Evolutionary conservation across 2,797 vertebrate genomes (phyloP).

Genomic region (Enteromius fasciolatus): DNA sequence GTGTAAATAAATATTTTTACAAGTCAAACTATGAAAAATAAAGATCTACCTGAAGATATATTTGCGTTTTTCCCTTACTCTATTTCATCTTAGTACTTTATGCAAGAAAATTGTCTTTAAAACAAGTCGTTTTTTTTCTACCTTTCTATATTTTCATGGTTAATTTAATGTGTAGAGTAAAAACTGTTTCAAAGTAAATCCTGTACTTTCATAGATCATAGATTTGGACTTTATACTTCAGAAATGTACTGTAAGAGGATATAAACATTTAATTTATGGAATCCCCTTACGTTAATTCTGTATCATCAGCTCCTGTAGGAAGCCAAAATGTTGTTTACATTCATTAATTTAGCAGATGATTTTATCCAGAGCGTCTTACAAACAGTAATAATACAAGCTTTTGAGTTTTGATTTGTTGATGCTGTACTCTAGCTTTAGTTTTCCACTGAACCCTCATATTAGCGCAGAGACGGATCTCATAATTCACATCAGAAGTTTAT

Average conservation of each 20-base stretch:
- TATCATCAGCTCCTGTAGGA: neutral
- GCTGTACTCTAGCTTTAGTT: neutral
- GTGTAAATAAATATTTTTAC: neutral
- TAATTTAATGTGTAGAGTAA: neutral
- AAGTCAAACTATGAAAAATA: neutral
- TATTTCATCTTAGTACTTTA: neutral
- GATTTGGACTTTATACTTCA: neutral
- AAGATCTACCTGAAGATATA: neutral
- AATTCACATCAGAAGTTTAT: neutral
- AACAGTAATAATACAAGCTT: neutral
- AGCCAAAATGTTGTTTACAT: neutral
- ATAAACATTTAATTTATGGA: neutral
- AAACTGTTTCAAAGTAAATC: too few relatives aligned
- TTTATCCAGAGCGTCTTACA: neutral
- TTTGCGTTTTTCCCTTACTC: neutral
- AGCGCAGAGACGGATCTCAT: neutral
- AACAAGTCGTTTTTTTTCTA: neutral
- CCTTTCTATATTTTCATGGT: neutral
- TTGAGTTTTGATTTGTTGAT: neutral
- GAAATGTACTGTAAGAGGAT: too few relatives aligned
- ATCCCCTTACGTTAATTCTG: neutral
- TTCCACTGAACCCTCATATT: neutral
- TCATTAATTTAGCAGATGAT: neutral
- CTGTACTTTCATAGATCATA: neutral
- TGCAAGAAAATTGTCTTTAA: neutral